phyloP scores from a whole-genome alignment of 2,797 vertebrate genomes.

The Pangasius djambal region DNA sequence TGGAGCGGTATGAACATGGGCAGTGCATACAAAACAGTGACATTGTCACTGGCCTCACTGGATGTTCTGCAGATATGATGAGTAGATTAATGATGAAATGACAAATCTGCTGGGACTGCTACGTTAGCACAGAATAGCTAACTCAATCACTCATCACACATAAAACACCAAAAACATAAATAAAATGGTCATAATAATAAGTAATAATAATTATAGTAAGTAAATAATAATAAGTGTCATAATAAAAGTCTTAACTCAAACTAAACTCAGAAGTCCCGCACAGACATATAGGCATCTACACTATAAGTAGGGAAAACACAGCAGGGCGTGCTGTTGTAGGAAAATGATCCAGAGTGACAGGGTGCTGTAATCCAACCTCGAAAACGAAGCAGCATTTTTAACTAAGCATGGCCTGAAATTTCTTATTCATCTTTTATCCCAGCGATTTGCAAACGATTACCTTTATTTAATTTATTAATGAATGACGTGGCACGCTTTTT shows the following conservation, averaged over 20 bases:
- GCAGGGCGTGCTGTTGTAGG: neutral
- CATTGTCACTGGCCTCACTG: neutral
- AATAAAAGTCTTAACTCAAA: too few relatives aligned
- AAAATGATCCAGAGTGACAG: neutral
- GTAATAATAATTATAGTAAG: too few relatives aligned
- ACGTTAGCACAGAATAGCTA: too few relatives aligned
- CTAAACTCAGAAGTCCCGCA: too few relatives aligned
- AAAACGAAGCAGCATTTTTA: neutral
- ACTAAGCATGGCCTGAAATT: neutral
- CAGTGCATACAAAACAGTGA: conserved; percentile 2
- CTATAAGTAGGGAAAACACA: neutral
- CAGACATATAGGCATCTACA: neutral
- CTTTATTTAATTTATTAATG: neutral
- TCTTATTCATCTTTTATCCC: neutral
- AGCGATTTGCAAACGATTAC: neutral
- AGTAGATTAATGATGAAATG: too few relatives aligned
- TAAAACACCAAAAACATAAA: too few relatives aligned
- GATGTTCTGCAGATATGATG: too few relatives aligned
- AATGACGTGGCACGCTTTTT: neutral
- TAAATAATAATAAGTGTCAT: too few relatives aligned
- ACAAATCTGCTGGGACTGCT: too few relatives aligned
- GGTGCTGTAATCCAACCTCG: neutral
- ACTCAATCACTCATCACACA: too few relatives aligned
- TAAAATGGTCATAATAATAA: too few relatives aligned
- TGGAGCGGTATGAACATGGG: conserved; percentile 17